These are phyloP conservation scores for Ditula angustiorana DNA, from an alignment of 2,888 invertebrate species.

Conservation along the genomic window DNA sequence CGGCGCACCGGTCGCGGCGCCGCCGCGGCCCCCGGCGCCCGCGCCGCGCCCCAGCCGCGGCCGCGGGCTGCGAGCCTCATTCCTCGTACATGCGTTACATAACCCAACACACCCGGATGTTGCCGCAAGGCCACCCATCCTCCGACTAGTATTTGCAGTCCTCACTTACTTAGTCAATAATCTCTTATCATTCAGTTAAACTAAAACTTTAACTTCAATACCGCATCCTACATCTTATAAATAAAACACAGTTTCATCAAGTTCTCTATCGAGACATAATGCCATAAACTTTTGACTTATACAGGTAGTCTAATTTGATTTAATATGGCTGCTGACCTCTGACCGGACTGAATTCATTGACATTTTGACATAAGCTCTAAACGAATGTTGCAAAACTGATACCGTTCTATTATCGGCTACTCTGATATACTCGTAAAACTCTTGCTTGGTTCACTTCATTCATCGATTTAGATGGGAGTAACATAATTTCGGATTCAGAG, in stretches of 20 bases:
- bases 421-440: too few species aligned
- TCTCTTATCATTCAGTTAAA: not conserved
- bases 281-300: constrained; percentile 24
- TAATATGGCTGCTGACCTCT: constrained; percentile 48
- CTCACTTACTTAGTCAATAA: constrained; percentile 21
- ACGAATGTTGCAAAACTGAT: constrained; percentile 55
- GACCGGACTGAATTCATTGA: constrained; percentile 60
- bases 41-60: constrained; percentile 9
- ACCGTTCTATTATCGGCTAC: constrained; percentile 42
- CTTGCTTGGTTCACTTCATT: too few species aligned
- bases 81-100: constrained; percentile 58
- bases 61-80: constrained; percentile 26
- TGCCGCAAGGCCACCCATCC: constrained; percentile 68
- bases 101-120: constrained; percentile 74
- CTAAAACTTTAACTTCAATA: not conserved
- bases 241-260: not conserved
- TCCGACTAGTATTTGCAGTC: constrained; percentile 55
- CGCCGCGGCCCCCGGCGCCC: constrained; percentile 19
- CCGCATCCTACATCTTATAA: not conserved
- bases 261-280: not conserved
- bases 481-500: too few species aligned
- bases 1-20: constrained; percentile 28
- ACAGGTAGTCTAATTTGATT: not conserved
- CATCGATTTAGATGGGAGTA: too few species aligned
- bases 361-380: constrained; percentile 58